phyloP scores from a whole-genome alignment of 2,797 vertebrate genomes.

The Avahi laniger region DNA sequence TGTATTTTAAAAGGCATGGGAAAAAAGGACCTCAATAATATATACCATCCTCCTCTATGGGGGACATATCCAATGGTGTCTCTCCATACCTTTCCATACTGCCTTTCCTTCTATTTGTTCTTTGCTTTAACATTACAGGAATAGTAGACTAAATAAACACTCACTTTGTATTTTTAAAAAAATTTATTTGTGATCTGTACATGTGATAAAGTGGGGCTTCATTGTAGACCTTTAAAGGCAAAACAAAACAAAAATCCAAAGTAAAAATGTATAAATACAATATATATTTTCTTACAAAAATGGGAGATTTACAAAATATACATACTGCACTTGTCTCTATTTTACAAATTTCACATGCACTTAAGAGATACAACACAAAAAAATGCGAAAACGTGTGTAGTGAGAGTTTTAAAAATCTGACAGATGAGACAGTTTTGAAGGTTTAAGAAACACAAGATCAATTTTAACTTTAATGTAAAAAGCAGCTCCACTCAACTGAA shows the following conservation, averaged over 20 bases:
- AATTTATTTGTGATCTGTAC: conserved; percentile 91
- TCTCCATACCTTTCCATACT: not conserved
- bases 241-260: conserved; percentile 82
- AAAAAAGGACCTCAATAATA: not conserved
- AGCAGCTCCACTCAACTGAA: conserved; percentile 66
- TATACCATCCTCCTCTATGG: not conserved
- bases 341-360: conserved; percentile 87
- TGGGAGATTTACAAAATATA: conserved; percentile 92
- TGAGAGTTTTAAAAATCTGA: conserved; percentile 73
- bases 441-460: conserved; percentile 60
- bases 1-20: conserved; percentile 1
- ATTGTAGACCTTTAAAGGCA: conserved; percentile 82
- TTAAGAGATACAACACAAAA: conserved; percentile 80
- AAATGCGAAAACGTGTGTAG: conserved; percentile 71
- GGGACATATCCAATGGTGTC: not conserved
- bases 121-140: conserved; percentile 13
- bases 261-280: conserved; percentile 95
- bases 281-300: conserved; percentile 94
- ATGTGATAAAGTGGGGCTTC: conserved; percentile 86
- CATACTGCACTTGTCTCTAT: conserved; percentile 87
- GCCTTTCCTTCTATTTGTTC: not conserved
- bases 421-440: conserved; percentile 56
- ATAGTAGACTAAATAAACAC: conserved; percentile 38
- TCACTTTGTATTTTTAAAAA: conserved; percentile 79
- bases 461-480: conserved; percentile 59